Percentiles rank a stretch among this genome's conserved stretches.
Conservation (phyloP, 2,888 invertebrate species). For the Drosophila nr. perissopoda region DNA sequence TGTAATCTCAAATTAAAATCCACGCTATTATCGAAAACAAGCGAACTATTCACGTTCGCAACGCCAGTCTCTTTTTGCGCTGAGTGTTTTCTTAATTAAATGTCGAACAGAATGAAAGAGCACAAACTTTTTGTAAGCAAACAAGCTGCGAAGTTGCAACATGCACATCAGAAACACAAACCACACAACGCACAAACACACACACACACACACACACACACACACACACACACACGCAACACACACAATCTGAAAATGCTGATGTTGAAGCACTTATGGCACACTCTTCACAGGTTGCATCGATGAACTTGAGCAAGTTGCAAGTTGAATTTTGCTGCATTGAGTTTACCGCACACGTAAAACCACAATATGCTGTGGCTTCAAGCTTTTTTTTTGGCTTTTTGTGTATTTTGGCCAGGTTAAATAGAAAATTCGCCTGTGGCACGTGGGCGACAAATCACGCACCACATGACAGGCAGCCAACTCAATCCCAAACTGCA, state of each 20-base stretch:
- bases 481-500: not conserved
- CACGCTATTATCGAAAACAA: constrained; percentile 26
- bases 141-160: constrained; percentile 6
- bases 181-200: not conserved
- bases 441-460: not conserved
- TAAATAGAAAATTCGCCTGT: not conserved
- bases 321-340: constrained; percentile 22
- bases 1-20: constrained; percentile 47
- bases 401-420: constrained; percentile 11
- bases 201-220: not conserved
- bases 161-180: constrained; percentile 2
- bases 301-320: constrained; percentile 9
- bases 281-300: constrained; percentile 34
- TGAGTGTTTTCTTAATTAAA: constrained; percentile 61
- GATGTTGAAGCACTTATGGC: constrained; percentile 51
- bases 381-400: constrained; percentile 11
- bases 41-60: constrained; percentile 18
- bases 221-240: not conserved
- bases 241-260: constrained; percentile 13
- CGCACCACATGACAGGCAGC: not conserved
- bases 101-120: constrained; percentile 30
- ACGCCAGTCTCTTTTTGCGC: constrained; percentile 3
- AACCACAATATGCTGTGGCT: constrained; percentile 57
- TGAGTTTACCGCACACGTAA: constrained; percentile 42
- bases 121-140: constrained; percentile 19